Evolutionary conservation across 2,888 invertebrate genomes (phyloP), one percentile per base, ranked within the genome.

Genomic region (Eristalinus sepulchralis): DNA sequence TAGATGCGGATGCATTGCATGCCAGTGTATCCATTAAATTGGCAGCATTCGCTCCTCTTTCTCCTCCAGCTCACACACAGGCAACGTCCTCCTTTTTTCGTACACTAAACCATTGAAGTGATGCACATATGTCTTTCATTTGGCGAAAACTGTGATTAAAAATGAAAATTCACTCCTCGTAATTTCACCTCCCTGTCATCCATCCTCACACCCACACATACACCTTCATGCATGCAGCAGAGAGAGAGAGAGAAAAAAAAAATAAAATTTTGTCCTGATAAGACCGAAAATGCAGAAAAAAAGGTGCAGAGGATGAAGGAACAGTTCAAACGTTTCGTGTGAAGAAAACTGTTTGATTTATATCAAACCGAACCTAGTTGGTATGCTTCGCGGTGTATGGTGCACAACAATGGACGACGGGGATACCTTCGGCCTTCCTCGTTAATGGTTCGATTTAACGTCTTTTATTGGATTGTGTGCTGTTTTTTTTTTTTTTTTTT

Each of bases 1-100:
- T 75, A 86, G 78, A 79, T 73, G 82, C 82, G 73, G 63, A 73
- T 79, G 75, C 79, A 75, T 73, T 59, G 57, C 77, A 24, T 81
- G 57, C 55, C 62, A n/a, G n/a, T 70, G 47, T 47, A 47, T 5
- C 47, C 47, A 47, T 17, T 47, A 47, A 47, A 47, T 47, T 47
- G 47, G 59, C 33, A 55, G n/a, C 34, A 63, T 33, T 66, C 53
- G 13, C 59, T n/a, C 17, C 57, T 39, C 34, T 20, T 31, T 24
- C 34, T 20, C n/a, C 36, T 53, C 13, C 53, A 11, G 13, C n/a
- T n/a, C 31, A 0, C 31, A 27, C 1, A 1, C 60, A 34, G 6
- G 10, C 34, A 34, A 34, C 34, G 6, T 59, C 17, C 8, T 9
- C 5, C 39, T 10, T 5, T 60, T 27, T 47, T 55, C 27, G 20